Base-by-base conservation (phyloP, 2,113 vertebrate species). In the Elanoides forficatus region DNA sequence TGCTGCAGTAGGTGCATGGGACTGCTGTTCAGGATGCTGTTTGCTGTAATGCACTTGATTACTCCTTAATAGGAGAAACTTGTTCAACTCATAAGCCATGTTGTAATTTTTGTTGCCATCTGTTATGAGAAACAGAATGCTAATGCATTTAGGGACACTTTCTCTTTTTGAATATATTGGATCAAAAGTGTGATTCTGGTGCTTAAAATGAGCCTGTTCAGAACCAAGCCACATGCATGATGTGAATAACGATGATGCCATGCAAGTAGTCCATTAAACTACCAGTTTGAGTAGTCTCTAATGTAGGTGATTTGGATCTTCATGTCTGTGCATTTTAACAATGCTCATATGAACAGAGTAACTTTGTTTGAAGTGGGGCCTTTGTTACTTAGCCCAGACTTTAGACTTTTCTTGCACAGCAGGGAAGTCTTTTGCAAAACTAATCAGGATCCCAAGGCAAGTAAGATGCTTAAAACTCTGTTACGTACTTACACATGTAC, bases 241-340 rank as follows among this genome's bases (percentile, higher is more conserved):
- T 78, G 50, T 30, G 40, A 87, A 59, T 74, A 56, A 45, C 0
- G 29, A 66, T 86, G 73, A 34, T 87, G 52, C 56, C 38, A 5
- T 38, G 34, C 47, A 30, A 47, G 30, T 29, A n/a, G 21, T 47
- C 50, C 19, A 13, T 89, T 74, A 40, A 75, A 56, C 32, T 52
- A 40, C 47, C 7, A 30, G 22, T 78, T 13, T 47, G 52, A 81
- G 81, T 34, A 20, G 15, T 59, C 29, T 50, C 9, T 52, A 10
- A 22, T 40, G 42, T 79, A 55, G 55, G 52, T 73, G 32, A 48
- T 91, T 93, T 74, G 53, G 32, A 36, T 93, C 84, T 95, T 91
- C 60, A 65, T 48, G 81, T 62, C 73, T 76, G 7, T 83, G 81
- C 60, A 45, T 87, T 93, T 89, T 82, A 87, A 59, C 34, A 93